Evolutionary conservation across 2,797 vertebrate species (phyloP).

Genomic region (Sebastes baramenuke): DNA sequence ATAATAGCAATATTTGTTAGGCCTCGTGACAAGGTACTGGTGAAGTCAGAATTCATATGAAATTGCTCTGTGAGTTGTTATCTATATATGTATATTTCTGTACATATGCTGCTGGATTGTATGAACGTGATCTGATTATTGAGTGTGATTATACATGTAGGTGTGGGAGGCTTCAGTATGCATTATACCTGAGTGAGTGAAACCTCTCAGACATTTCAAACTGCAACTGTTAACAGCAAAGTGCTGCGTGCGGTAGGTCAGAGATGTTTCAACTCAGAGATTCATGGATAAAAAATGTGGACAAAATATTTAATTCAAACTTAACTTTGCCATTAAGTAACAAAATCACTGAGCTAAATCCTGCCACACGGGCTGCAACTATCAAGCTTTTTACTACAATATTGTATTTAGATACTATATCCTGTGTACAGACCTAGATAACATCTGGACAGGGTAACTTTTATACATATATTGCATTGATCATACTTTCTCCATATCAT

Average conservation of each 20-base stretch:
- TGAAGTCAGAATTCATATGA: background rate
- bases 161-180: conserved; percentile 12
- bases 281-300: conserved; percentile 3
- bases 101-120: background rate
- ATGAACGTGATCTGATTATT: background rate
- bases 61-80: background rate
- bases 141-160: background rate
- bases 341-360: background rate
- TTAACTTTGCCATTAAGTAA: conserved; percentile 26
- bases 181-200: conserved; percentile 24
- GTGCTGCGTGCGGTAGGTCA: conserved; percentile 25
- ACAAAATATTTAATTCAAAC: conserved; percentile 29
- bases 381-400: background rate
- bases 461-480: background rate
- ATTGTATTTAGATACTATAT: background rate
- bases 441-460: background rate
- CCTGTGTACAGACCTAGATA: background rate
- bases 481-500: background rate
- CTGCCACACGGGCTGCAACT: background rate
- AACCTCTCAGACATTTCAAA: conserved; percentile 50
- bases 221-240: conserved; percentile 48
- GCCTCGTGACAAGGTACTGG: background rate
- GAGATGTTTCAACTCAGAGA: conserved; percentile 19
- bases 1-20: background rate
- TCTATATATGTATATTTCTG: background rate